Conservation (phyloP, 2,113 vertebrate species). For the Helogale parvula region DNA sequence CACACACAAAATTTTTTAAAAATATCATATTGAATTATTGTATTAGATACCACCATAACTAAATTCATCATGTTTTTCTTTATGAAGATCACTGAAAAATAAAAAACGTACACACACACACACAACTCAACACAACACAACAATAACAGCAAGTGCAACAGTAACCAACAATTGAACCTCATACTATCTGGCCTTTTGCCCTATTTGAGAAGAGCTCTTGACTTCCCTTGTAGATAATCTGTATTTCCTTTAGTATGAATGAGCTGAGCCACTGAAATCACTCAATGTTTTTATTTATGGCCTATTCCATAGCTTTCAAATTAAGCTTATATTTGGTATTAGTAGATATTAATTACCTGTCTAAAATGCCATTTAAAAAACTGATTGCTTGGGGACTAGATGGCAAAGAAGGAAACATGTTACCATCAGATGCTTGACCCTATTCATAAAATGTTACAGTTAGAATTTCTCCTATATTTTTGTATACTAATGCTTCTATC, state of each 20-base stretch:
- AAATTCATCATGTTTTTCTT: constrained; percentile 36
- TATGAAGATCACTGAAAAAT: background rate
- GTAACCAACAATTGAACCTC: background rate
- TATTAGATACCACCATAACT: background rate
- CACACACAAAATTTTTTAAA: background rate
- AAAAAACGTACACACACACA: background rate
- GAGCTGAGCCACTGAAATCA: constrained; percentile 39
- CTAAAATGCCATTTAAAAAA: constrained; percentile 76
- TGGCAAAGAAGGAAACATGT: constrained; percentile 59
- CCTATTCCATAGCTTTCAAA: constrained; percentile 60
- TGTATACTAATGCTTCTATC: background rate
- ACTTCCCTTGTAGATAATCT: background rate
- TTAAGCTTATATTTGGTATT: constrained; percentile 69
- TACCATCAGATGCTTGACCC: constrained; percentile 38
- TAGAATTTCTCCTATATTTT: constrained; percentile 60
- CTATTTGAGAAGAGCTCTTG: background rate
- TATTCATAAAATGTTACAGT: constrained; percentile 49
- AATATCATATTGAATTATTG: background rate
- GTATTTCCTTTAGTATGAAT: constrained; percentile 8
- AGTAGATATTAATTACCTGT: constrained; percentile 78
- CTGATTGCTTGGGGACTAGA: constrained; percentile 73
- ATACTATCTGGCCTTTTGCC: background rate
- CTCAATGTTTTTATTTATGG: constrained; percentile 71
- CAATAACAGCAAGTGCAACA: background rate
- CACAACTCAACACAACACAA: too few species aligned